These are phyloP conservation scores for Oreochromis mossambicus DNA, from an alignment of 2,797 vertebrate species.

Conservation along the genomic window DNA sequence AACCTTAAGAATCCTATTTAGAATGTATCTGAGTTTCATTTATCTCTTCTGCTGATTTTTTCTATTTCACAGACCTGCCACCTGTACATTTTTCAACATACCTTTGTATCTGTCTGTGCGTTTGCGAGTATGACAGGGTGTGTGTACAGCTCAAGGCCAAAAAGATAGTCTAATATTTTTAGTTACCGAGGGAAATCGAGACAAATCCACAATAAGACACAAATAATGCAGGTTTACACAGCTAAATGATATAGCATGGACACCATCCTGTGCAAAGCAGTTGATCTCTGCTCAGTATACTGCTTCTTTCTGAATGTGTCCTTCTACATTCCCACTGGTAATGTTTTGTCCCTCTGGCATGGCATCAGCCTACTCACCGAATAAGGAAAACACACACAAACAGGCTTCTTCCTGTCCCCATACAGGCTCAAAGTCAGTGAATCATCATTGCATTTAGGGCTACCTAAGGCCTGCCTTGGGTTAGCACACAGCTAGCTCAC, in stretches of 20 bases:
- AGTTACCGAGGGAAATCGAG: conserved; percentile 66
- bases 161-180: conserved; percentile 63
- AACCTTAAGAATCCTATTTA: conserved; percentile 60
- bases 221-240: background rate
- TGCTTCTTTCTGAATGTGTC: conserved; percentile 2
- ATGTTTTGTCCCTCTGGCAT: conserved; percentile 6
- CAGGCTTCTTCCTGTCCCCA: conserved; percentile 3
- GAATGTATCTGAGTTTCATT: conserved; percentile 41
- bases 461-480: conserved; percentile 36
- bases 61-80: background rate
- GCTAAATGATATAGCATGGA: background rate
- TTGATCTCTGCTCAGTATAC: background rate
- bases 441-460: conserved; percentile 44
- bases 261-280: background rate
- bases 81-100: conserved; percentile 12
- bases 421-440: conserved; percentile 33
- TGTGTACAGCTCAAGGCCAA: conserved; percentile 34
- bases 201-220: background rate
- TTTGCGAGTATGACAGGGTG: background rate
- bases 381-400: background rate
- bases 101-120: background rate
- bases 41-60: conserved; percentile 6
- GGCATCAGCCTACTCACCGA: background rate
- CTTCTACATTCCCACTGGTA: conserved; percentile 19
- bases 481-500: conserved; percentile 14